Conservation (phyloP, 2,797 vertebrate genomes). For the Synanceia verrucosa region DNA sequence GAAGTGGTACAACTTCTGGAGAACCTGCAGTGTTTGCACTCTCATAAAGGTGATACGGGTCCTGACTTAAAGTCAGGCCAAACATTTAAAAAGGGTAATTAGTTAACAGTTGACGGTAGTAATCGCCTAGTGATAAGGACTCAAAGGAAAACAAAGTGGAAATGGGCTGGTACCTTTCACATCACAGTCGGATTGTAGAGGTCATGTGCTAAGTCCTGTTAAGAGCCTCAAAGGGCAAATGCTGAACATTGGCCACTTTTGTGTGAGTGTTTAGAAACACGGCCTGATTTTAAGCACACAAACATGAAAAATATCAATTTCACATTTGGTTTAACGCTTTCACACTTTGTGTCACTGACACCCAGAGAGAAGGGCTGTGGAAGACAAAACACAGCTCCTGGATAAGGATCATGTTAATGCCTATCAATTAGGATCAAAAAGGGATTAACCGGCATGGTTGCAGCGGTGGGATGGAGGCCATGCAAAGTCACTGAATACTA, state of each 20-base stretch:
- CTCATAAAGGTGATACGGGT: slow-evolving; percentile 33
- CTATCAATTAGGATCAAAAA: slow-evolving; percentile 87
- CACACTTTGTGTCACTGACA: slow-evolving; percentile 82
- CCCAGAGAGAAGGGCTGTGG: slow-evolving; percentile 77
- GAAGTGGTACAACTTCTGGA: slow-evolving; percentile 15
- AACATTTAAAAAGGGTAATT: slow-evolving; percentile 72
- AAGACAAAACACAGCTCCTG: slow-evolving; percentile 83
- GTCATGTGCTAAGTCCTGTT: slow-evolving; percentile 80
- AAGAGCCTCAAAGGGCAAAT: slow-evolving; percentile 76
- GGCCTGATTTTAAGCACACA: slow-evolving; percentile 74
- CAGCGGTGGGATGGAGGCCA: slow-evolving; percentile 70
- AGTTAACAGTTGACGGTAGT: slow-evolving; percentile 63
- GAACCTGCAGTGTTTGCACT: slow-evolving; percentile 14
- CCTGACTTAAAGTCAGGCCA: slow-evolving; percentile 44
- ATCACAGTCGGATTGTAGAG: slow-evolving; percentile 72
- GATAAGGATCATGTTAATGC: slow-evolving; percentile 85
- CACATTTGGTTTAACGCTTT: slow-evolving; percentile 86
- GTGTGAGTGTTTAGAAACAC: slow-evolving; percentile 69
- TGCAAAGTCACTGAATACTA: slow-evolving; percentile 85
- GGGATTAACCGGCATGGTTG: slow-evolving; percentile 83
- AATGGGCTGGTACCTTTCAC: slow-evolving; percentile 76
- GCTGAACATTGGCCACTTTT: slow-evolving; percentile 61
- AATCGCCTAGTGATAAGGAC: slow-evolving; percentile 64
- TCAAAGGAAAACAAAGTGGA: slow-evolving; percentile 71
- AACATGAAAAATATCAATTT: slow-evolving; percentile 87